These are phyloP conservation scores for Balearica regulorum DNA, from an alignment of 2,797 vertebrate species.

Conservation along the genomic window DNA sequence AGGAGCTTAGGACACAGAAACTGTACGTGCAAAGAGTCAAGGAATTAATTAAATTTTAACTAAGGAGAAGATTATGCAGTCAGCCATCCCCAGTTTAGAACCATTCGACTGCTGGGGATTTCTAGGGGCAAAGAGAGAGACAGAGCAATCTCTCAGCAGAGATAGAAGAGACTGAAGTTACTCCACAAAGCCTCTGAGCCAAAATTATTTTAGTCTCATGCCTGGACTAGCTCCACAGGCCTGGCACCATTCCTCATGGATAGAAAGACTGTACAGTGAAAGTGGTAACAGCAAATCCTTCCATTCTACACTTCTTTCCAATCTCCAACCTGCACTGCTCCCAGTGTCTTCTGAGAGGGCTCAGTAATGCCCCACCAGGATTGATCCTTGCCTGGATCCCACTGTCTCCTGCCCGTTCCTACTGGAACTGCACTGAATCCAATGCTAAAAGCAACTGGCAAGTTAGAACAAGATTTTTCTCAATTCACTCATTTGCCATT, in stretches of 20 bases:
- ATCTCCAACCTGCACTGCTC: neutral
- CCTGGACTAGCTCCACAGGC: neutral
- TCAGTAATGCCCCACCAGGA: neutral
- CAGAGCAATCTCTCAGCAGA: neutral
- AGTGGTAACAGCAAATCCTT: neutral
- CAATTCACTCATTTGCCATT: neutral
- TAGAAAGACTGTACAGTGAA: neutral
- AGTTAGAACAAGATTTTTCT: neutral
- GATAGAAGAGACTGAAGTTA: neutral
- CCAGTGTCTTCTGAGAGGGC: neutral
- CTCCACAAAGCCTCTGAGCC: neutral
- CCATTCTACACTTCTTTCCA: neutral
- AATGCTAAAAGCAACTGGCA: neutral
- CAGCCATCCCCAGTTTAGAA: neutral
- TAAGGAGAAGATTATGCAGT: neutral
- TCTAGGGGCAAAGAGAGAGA: constrained; percentile 6
- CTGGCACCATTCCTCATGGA: neutral
- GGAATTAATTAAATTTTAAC: constrained; percentile 6
- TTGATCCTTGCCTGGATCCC: neutral
- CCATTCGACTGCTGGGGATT: neutral
- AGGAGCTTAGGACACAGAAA: neutral
- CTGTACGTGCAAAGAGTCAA: neutral
- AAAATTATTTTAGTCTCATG: constrained; percentile 36
- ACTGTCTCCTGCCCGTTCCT: neutral
- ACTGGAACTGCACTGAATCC: neutral